Base-by-base conservation (phyloP, 2,797 vertebrate genomes). In the Anguilla pacifica region DNA sequence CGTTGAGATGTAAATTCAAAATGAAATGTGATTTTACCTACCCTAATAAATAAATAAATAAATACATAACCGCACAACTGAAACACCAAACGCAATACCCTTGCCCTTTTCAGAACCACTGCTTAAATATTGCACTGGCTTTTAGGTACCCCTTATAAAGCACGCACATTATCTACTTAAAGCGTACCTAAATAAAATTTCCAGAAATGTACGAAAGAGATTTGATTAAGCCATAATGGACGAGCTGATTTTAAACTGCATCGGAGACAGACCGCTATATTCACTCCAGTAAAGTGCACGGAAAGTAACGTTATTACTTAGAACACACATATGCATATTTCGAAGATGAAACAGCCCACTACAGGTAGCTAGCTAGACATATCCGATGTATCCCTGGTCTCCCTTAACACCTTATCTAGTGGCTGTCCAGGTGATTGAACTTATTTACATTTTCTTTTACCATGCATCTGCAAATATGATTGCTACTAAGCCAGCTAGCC, bases 101-200 rank as follows among this genome's bases (percentile, higher is more conserved):
- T 57, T 86, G 53, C 67, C 83, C 83, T 86, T 84, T 85, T 87
- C 31, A n/a, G 81, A 85, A 85, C 72, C 64, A 59, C 43, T 85
- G 35, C 51, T 43, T 28, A 51, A 87, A 70, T 89, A 85, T 55
- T 90, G 88, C 70, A 88, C 53, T 61, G 55, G 85, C 86, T 89
- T 88, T 88, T 84, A 86, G 55, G 83, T 87, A 90, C 86, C 86
- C 74, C 86, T 84, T 87, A 86, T 83, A 79, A 88, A 85, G 88
- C 87, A 91, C 90, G 88, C 89, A 89, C 89, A 91, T 90, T 86
- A 84, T 84, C 49, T 19, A 13, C 79, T 74, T 55, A 22, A 84
- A 31, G 39, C 39, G 61, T 46, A 19, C 31, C 74, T 43, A 77
- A 84, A 84, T 84, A 57, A 84, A 74, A 31, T 11, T 11, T 43